A percentile compares a stretch with the other conserved stretches of the same genome.
phyloP scores from a whole-genome alignment of 1,140 invertebrate species.

The Himalopsyche phryganea region DNA sequence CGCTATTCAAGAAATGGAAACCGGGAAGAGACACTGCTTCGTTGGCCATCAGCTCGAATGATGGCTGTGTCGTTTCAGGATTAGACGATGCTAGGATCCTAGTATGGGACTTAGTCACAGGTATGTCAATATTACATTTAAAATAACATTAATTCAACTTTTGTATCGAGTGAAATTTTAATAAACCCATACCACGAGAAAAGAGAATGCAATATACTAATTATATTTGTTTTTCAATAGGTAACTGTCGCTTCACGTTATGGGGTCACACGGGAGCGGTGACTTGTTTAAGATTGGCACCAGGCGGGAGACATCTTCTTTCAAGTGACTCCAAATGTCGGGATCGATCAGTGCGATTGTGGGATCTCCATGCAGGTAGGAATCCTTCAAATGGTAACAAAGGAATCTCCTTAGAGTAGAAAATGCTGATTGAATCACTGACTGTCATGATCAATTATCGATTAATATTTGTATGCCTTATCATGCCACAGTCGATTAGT shows the following conservation, averaged over 20 bases:
- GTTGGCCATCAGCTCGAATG: constrained; percentile 75
- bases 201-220: too few species aligned
- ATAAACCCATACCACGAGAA: too few species aligned
- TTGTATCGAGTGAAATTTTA: too few species aligned
- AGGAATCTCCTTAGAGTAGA: constrained; percentile 42
- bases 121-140: too few species aligned
- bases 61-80: constrained; percentile 78
- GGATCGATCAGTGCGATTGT: constrained; percentile 71
- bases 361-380: constrained; percentile 73
- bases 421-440: too few species aligned
- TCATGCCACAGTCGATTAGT: too few species aligned
- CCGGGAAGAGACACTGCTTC: constrained; percentile 74
- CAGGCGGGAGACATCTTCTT: constrained; percentile 64
- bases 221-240: constrained; percentile 43
- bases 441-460: too few species aligned
- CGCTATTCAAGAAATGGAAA: constrained; percentile 88
- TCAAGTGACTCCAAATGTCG: constrained; percentile 67
- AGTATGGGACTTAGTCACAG: constrained; percentile 86
- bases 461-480: too few species aligned
- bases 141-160: too few species aligned
- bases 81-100: constrained; percentile 75
- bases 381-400: too few species aligned
- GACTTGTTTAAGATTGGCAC: constrained; percentile 66
- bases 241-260: constrained; percentile 68
- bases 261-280: constrained; percentile 73